phyloP scores from a whole-genome alignment of 2,113 vertebrate genomes.

The Aleadryas rufinucha region DNA sequence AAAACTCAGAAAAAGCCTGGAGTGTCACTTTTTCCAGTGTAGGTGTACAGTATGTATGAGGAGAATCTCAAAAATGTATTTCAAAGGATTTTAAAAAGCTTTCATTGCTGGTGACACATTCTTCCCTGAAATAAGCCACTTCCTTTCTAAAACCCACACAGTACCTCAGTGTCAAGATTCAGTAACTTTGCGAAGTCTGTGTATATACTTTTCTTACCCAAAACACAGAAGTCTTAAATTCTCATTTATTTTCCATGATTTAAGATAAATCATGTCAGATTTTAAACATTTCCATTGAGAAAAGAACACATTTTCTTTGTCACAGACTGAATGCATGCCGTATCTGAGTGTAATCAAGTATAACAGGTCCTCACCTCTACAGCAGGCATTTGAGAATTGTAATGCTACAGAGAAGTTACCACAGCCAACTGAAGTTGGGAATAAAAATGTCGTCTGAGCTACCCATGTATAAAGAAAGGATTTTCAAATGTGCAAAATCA shows the following conservation, averaged over 20 bases:
- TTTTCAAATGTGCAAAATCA: background rate
- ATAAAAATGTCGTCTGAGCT: background rate
- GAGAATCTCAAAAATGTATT: constrained; percentile 70
- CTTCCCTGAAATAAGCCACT: constrained; percentile 81
- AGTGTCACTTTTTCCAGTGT: constrained; percentile 93
- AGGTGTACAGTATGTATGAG: constrained; percentile 77
- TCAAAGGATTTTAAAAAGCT: constrained; percentile 64
- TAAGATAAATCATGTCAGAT: constrained; percentile 6
- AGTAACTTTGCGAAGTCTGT: constrained; percentile 35
- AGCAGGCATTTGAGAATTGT: background rate
- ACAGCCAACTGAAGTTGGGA: background rate
- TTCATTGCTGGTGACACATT: constrained; percentile 76
- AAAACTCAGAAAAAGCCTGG: constrained; percentile 66
- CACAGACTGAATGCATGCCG: background rate
- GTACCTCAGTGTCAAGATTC: constrained; percentile 62
- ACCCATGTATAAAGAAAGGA: background rate
- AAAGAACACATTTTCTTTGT: background rate
- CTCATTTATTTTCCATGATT: constrained; percentile 40
- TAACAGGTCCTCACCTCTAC: background rate
- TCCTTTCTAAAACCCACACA: constrained; percentile 85
- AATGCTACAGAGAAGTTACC: background rate
- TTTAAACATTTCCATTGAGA: constrained; percentile 37
- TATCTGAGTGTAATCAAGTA: background rate
- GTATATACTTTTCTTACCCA: constrained; percentile 42
- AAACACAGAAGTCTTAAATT: constrained; percentile 35